Evolutionary conservation across 2,797 vertebrate genomes (phyloP).

Genomic region (Mareca penelope): DNA sequence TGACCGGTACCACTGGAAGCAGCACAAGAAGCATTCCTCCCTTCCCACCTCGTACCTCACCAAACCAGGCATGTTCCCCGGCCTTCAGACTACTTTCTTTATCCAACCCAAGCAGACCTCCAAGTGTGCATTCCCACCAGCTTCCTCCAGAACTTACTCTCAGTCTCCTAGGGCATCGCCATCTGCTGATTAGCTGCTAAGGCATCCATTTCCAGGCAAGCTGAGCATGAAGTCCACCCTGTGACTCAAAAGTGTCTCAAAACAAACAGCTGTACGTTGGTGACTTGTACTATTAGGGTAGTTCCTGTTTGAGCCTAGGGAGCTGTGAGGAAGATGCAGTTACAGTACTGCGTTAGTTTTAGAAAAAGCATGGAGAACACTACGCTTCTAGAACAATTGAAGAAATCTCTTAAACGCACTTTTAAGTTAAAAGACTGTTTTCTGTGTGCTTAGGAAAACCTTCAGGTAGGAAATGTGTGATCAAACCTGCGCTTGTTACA

Average conservation of each 20-base stretch:
- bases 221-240: neutral
- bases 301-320: neutral
- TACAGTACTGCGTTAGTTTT: neutral
- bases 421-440: neutral
- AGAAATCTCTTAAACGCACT: neutral
- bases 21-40: neutral
- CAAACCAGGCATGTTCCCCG: rapidly evolving
- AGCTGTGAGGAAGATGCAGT: neutral
- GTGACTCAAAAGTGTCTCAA: neutral
- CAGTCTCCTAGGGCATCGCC: neutral
- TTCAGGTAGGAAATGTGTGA: neutral
- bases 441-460: neutral
- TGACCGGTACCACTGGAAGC: neutral
- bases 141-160: neutral
- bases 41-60: rapidly evolving
- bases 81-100: rapidly evolving
- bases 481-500: neutral
- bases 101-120: neutral
- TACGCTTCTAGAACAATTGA: neutral
- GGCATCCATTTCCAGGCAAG: neutral
- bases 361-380: neutral
- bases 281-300: neutral
- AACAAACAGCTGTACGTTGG: neutral
- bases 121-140: neutral
- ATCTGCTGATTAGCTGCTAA: neutral